These are phyloP conservation scores for Sebastes reedi DNA, from an alignment of 2,797 vertebrate genomes.

Conservation along the genomic window DNA sequence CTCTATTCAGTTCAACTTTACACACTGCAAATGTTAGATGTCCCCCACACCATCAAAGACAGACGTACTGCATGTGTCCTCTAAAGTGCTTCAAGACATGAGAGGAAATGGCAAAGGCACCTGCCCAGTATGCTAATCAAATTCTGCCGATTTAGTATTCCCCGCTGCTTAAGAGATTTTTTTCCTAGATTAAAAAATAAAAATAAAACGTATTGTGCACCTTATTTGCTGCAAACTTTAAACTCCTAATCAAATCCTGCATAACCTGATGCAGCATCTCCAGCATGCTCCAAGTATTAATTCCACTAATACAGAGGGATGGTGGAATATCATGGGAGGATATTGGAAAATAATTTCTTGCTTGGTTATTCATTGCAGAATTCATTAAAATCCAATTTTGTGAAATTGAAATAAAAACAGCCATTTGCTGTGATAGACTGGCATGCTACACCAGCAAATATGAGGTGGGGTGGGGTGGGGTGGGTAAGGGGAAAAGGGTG, in stretches of 20 bases:
- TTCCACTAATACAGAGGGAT: constrained; percentile 61
- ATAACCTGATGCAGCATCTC: constrained; percentile 63
- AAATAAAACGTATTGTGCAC: constrained; percentile 53
- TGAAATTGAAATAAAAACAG: constrained; percentile 68
- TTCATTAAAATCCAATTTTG: constrained; percentile 75
- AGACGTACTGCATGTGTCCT: constrained; percentile 10
- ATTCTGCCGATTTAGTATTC: constrained; percentile 36
- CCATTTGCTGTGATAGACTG: constrained; percentile 57
- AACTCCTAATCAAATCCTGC: constrained; percentile 64
- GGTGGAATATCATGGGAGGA: constrained; percentile 59
- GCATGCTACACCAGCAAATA: constrained; percentile 25
- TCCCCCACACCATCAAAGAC: constrained; percentile 28
- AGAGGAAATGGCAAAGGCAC: constrained; percentile 37
- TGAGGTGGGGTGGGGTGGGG: not conserved
- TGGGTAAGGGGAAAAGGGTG: not conserved
- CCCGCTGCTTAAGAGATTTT: constrained; percentile 35
- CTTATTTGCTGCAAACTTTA: constrained; percentile 56
- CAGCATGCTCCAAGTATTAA: constrained; percentile 59
- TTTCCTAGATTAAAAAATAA: constrained; percentile 44
- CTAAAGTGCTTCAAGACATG: constrained; percentile 24
- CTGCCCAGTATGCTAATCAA: constrained; percentile 39
- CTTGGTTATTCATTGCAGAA: constrained; percentile 70
- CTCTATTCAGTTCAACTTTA: constrained; percentile 12
- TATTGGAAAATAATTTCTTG: constrained; percentile 72
- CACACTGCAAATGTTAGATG: constrained; percentile 1